Conservation (phyloP, 2,888 invertebrate species). For the Chalcis sispes region DNA sequence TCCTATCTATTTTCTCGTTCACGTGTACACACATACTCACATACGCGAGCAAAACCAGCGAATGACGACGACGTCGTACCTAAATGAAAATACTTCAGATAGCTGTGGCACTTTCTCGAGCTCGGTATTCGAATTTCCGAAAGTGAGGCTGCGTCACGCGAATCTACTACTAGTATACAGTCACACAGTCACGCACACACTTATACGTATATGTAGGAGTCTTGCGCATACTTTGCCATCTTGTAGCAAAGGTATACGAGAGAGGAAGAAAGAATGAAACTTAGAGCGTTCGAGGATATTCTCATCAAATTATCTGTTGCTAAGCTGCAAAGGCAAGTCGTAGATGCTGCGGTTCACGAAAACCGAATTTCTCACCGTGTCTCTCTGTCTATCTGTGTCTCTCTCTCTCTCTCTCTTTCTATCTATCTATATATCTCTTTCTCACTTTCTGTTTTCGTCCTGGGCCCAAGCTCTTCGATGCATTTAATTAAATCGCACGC, state of each 20-base stretch:
- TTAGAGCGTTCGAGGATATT: background rate
- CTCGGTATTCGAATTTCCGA: slow-evolving; percentile 12
- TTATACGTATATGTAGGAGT: background rate
- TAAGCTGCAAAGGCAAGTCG: background rate
- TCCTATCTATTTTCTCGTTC: too few relatives aligned
- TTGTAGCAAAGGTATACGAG: background rate
- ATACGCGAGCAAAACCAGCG: background rate
- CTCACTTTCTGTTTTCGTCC: too few relatives aligned
- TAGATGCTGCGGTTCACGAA: background rate
- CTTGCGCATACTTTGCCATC: background rate
- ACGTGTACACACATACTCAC: background rate
- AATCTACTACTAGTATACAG: too few relatives aligned
- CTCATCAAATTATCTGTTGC: slow-evolving; percentile 39
- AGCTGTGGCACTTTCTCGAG: slow-evolving; percentile 39
- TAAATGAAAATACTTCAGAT: slow-evolving; percentile 46
- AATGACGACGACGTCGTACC: background rate
- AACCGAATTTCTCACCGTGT: background rate
- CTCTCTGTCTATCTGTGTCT: background rate
- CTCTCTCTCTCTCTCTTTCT: too few relatives aligned
- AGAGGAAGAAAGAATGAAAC: background rate
- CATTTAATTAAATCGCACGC: slow-evolving; percentile 42
- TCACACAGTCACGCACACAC: background rate
- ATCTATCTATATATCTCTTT: too few relatives aligned
- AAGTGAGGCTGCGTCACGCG: background rate
- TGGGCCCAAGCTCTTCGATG: background rate